Evolutionary conservation across 2,113 vertebrate species (phyloP).

Genomic region (Balaenoptera acutorostrata): DNA sequence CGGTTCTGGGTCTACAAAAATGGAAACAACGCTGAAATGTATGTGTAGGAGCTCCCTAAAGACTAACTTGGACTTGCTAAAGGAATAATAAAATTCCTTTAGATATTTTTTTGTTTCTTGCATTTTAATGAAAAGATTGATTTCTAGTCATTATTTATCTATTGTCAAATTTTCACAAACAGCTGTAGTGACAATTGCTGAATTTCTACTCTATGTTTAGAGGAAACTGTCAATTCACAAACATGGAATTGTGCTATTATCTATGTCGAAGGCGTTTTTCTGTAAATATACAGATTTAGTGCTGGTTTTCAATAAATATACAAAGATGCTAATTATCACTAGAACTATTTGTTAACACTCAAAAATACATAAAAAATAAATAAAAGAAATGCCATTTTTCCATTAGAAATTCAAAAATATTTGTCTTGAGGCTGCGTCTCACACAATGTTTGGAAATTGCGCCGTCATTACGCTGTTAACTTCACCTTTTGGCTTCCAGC

Average conservation of each 20-base stretch:
- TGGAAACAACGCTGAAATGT: neutral
- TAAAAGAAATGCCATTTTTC: constrained; percentile 65
- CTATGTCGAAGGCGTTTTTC: constrained; percentile 52
- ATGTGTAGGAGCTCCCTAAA: neutral
- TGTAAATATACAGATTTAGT: constrained; percentile 72
- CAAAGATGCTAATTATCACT: constrained; percentile 73
- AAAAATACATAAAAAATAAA: constrained; percentile 72
- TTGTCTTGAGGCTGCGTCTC: constrained; percentile 1
- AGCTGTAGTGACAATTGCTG: constrained; percentile 75
- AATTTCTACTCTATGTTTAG: constrained; percentile 66
- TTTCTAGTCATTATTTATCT: constrained; percentile 75
- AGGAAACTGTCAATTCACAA: constrained; percentile 58
- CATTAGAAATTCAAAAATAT: constrained; percentile 53
- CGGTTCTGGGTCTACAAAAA: neutral
- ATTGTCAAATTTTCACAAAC: constrained; percentile 75
- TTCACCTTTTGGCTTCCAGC: neutral
- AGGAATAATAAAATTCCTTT: constrained; percentile 59
- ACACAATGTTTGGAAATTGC: neutral
- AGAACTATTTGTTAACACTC: constrained; percentile 70
- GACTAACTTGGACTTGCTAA: constrained; percentile 5
- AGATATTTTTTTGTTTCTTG: constrained; percentile 69
- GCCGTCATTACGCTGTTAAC: neutral
- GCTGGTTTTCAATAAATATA: constrained; percentile 72
- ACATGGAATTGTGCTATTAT: constrained; percentile 72
- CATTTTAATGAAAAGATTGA: constrained; percentile 76